These are phyloP conservation scores for Excalfactoria chinensis DNA, from an alignment of 2,113 vertebrate species.

Conservation along the genomic window DNA sequence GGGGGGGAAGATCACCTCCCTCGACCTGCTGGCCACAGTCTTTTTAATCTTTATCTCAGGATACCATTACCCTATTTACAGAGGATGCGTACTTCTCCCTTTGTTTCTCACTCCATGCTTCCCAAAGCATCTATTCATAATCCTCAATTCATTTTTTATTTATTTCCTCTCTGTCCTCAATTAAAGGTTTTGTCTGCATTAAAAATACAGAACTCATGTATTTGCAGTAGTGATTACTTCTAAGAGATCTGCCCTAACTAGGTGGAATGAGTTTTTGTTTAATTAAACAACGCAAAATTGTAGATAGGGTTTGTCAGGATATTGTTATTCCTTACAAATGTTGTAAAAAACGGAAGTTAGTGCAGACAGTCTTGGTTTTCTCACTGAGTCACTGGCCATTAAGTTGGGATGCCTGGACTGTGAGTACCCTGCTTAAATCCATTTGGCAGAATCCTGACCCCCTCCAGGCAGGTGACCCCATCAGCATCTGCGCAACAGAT, in stretches of 20 bases:
- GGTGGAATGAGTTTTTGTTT: not conserved
- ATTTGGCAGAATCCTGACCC: constrained; percentile 51
- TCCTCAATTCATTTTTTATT: not conserved
- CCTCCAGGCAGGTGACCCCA: constrained; percentile 46
- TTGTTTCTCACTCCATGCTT: not conserved
- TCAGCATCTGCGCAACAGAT: constrained; percentile 60
- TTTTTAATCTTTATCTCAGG: no score
- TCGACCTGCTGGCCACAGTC: no score
- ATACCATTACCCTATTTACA: not conserved
- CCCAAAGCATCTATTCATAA: not conserved
- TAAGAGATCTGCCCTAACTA: not conserved
- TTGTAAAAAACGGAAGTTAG: not conserved
- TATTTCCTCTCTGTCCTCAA: not conserved
- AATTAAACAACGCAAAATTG: not conserved
- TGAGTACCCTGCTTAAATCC: constrained; percentile 56
- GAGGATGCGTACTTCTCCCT: not conserved
- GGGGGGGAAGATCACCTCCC: no score
- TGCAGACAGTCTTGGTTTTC: constrained; percentile 36
- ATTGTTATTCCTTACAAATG: not conserved
- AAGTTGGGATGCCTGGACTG: constrained; percentile 30
- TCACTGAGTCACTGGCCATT: constrained; percentile 56
- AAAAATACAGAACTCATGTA: not conserved
- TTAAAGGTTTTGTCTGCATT: not conserved
- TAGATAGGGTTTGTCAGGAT: not conserved
- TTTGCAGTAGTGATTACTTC: not conserved